A percentile compares a stretch with the other conserved stretches of the same genome.
Evolutionary conservation across 2,797 vertebrate genomes (phyloP).

Genomic region (Toxotes lorentzi): DNA sequence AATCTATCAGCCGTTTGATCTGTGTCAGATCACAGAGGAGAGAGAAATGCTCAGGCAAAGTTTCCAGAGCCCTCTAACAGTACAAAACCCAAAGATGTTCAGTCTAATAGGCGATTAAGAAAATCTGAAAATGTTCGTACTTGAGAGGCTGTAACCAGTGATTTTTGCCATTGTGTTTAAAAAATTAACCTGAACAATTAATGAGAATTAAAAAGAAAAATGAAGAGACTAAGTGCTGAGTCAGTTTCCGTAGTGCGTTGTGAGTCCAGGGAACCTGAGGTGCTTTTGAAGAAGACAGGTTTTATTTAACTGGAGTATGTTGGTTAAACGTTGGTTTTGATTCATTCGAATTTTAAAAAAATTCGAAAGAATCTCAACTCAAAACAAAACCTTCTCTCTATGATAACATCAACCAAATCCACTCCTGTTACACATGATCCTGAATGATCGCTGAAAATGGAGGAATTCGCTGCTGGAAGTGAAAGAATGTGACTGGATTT

Average conservation of each 20-base stretch:
- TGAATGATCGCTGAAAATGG: constrained; percentile 35
- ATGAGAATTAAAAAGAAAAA: neutral
- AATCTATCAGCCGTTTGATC: neutral
- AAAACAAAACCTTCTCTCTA: neutral
- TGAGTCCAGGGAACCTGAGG: neutral
- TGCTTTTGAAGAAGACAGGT: neutral
- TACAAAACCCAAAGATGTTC: neutral
- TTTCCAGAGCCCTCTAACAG: neutral
- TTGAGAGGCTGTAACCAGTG: neutral
- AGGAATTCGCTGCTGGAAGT: constrained; percentile 35
- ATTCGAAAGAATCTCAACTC: neutral
- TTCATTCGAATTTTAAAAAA: neutral
- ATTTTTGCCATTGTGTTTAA: neutral
- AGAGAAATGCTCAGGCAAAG: neutral
- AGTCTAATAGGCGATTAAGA: neutral
- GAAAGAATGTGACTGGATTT: constrained; percentile 28
- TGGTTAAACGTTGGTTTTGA: neutral
- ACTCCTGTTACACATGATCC: neutral
- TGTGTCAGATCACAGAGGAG: neutral
- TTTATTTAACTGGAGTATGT: neutral
- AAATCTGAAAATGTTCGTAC: neutral
- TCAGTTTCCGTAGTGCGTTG: constrained; percentile 3
- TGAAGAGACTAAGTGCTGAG: constrained; percentile 5
- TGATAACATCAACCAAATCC: neutral
- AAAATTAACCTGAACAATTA: neutral